Percentiles rank a stretch among this genome's conserved stretches.
Conservation (phyloP, 2,888 invertebrate genomes). For the Philopedon plagiatum region DNA sequence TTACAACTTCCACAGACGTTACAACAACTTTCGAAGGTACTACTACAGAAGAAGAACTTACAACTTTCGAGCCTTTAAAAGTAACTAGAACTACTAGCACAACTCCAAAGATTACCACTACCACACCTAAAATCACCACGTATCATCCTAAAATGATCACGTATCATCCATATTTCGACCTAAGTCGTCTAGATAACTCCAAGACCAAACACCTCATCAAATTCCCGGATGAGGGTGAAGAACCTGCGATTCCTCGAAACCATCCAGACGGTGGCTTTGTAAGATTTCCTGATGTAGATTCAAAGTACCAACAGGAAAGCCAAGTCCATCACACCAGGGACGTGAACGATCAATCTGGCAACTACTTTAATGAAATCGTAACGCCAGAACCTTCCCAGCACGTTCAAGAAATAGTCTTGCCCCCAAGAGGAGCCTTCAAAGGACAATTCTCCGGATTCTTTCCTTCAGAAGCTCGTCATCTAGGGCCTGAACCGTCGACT, state of each 20-base stretch:
- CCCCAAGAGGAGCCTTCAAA: constrained; percentile 9
- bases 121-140: constrained; percentile 50
- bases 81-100: constrained; percentile 12
- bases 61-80: constrained; percentile 14
- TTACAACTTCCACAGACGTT: constrained; percentile 37
- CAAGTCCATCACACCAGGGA: constrained; percentile 42
- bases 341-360: constrained; percentile 42
- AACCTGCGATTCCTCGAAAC: constrained; percentile 9
- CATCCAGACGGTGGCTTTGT: constrained; percentile 40
- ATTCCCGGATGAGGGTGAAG: constrained; percentile 52
- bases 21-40: constrained; percentile 16
- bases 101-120: constrained; percentile 28
- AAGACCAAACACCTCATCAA: constrained; percentile 43
- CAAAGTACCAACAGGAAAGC: constrained; percentile 46
- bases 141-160: constrained; percentile 48
- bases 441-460: neutral
- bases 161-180: constrained; percentile 39
- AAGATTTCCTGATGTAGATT: constrained; percentile 51
- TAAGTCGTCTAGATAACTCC: constrained; percentile 8
- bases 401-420: constrained; percentile 21
- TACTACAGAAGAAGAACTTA: constrained; percentile 20
- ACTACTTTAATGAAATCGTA: constrained; percentile 46
- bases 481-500: neutral
- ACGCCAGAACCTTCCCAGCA: constrained; percentile 37
- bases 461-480: constrained; percentile 2